phyloP scores from a whole-genome alignment of 2,888 invertebrate genomes.

The Leptogaster cylindrica region DNA sequence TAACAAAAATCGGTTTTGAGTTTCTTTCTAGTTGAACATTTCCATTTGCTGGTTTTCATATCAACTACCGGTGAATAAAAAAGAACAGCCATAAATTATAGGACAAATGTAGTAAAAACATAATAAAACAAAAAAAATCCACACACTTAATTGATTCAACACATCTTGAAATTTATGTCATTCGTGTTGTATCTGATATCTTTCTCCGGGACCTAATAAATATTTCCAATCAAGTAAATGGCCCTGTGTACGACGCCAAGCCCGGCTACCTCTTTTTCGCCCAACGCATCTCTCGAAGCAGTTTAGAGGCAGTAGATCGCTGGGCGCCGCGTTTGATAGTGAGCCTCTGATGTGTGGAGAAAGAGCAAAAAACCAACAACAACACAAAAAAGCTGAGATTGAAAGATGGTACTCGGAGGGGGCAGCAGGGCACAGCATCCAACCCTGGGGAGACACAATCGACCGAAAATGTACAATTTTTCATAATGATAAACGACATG shows the following conservation, averaged over 20 bases:
- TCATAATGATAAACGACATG: constrained; percentile 39
- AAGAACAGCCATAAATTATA: too few relatives aligned
- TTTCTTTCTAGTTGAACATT: too few relatives aligned
- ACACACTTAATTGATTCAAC: too few relatives aligned
- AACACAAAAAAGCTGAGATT: too few relatives aligned
- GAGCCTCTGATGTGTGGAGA: too few relatives aligned
- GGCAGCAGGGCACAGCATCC: not conserved
- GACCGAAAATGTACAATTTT: constrained; percentile 28
- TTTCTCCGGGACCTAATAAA: constrained; percentile 14
- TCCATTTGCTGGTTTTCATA: too few relatives aligned
- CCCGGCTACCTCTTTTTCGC: constrained; percentile 9
- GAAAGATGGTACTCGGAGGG: too few relatives aligned
- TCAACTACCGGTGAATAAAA: too few relatives aligned
- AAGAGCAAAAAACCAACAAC: too few relatives aligned
- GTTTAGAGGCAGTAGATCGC: not conserved
- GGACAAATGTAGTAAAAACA: too few relatives aligned
- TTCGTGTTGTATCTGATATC: constrained; percentile 19
- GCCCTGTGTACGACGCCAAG: not conserved
- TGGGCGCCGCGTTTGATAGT: constrained; percentile 2
- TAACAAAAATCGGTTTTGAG: too few relatives aligned
- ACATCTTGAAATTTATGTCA: not conserved
- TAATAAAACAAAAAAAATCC: too few relatives aligned
- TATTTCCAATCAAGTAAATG: constrained; percentile 14
- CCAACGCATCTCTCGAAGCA: not conserved
- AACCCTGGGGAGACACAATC: constrained; percentile 3